A percentile compares a stretch with the other conserved stretches of the same genome.
These are phyloP conservation scores for Sipha flava DNA, from an alignment of 1,140 invertebrate genomes.

Conservation along the genomic window DNA sequence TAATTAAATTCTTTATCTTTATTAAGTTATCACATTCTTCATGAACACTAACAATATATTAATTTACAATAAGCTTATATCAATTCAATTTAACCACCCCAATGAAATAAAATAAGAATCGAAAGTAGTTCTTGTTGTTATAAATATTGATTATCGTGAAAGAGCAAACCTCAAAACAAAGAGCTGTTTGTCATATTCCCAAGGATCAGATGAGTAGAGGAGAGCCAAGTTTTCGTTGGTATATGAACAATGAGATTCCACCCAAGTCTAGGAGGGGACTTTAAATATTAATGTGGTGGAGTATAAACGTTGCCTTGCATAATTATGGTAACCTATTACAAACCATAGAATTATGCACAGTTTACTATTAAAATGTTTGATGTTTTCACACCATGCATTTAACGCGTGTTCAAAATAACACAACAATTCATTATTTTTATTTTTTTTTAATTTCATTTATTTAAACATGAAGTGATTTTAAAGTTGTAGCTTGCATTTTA, in stretches of 20 bases:
- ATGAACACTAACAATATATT: no score
- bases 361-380: neutral
- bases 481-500: neutral
- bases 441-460: neutral
- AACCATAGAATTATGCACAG: neutral
- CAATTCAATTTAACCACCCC: no score
- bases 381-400: neutral
- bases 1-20: no score
- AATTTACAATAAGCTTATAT: no score
- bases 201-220: neutral
- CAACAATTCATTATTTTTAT: neutral
- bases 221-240: neutral
- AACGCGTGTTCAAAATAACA: neutral
- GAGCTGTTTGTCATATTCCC: neutral
- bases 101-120: neutral
- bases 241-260: neutral
- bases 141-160: neutral
- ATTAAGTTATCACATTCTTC: no score
- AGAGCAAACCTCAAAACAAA: neutral
- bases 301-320: constrained; percentile 13
- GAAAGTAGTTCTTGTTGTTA: neutral
- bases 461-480: neutral
- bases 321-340: neutral
- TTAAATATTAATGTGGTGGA: constrained; percentile 11
- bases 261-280: neutral